Evolutionary conservation across 2,888 invertebrate species (phyloP).

Genomic region (Acleris laterana): DNA sequence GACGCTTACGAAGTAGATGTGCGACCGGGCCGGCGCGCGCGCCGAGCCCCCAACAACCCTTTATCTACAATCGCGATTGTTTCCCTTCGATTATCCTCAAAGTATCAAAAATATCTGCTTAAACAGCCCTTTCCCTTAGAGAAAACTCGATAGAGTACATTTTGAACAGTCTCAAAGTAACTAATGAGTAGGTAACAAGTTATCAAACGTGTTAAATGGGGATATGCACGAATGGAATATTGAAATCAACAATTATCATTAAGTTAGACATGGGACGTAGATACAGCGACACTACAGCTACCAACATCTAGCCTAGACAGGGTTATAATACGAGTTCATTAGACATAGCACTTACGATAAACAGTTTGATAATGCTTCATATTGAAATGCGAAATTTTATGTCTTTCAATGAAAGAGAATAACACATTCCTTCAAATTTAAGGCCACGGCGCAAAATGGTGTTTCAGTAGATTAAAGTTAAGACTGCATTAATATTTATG

Average conservation of each 20-base stretch:
- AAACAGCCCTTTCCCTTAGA: slow-evolving; percentile 83
- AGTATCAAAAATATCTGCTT: slow-evolving; percentile 85
- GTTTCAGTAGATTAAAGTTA: slow-evolving; percentile 79
- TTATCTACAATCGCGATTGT: slow-evolving; percentile 68
- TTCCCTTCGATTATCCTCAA: slow-evolving; percentile 81
- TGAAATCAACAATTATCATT: slow-evolving; percentile 72
- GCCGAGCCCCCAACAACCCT: slow-evolving; percentile 43
- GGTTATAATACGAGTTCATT: slow-evolving; percentile 60
- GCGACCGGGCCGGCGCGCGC: slow-evolving; percentile 43
- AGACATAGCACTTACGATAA: slow-evolving; percentile 66
- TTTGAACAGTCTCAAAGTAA: slow-evolving; percentile 84
- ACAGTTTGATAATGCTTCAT: slow-evolving; percentile 59
- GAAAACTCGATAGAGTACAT: slow-evolving; percentile 80
- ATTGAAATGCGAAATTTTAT: slow-evolving; percentile 57
- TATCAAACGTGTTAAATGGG: slow-evolving; percentile 75
- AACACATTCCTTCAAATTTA: slow-evolving; percentile 81
- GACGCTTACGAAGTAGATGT: slow-evolving; percentile 71
- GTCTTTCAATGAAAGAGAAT: slow-evolving; percentile 70
- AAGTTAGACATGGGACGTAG: slow-evolving; percentile 65
- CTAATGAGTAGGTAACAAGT: slow-evolving; percentile 83
- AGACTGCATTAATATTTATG: slow-evolving; percentile 64
- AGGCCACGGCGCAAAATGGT: slow-evolving; percentile 84
- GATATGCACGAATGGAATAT: slow-evolving; percentile 79
- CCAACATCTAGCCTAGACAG: slow-evolving; percentile 73
- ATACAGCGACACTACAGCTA: slow-evolving; percentile 70